phyloP scores from a whole-genome alignment of 2,888 invertebrate genomes.

The Alitta virens region DNA sequence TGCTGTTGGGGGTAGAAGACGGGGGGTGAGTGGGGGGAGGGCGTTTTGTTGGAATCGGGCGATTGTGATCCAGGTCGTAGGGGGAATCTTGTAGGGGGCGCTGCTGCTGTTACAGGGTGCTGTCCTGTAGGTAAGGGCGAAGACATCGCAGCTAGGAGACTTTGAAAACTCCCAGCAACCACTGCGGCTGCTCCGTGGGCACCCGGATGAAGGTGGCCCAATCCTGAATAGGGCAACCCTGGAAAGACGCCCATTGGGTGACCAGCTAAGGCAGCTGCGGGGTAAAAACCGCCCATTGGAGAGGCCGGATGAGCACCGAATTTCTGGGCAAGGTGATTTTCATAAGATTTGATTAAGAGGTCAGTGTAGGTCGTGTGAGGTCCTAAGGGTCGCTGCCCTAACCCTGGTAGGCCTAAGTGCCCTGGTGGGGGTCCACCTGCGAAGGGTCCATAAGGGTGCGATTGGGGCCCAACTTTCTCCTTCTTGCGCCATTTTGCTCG shows the following conservation, averaged over 20 bases:
- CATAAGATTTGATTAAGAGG: slow-evolving; percentile 47
- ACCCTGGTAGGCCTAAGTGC: neutral
- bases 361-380: slow-evolving; percentile 26
- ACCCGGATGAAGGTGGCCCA: slow-evolving; percentile 20
- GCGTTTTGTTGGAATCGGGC: neutral
- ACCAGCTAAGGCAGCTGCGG: neutral
- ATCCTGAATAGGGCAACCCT: neutral
- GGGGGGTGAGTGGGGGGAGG: slow-evolving; percentile 4
- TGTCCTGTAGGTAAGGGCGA: slow-evolving; percentile 29
- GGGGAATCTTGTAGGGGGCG: neutral
- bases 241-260: neutral
- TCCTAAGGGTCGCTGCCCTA: neutral
- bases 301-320: neutral
- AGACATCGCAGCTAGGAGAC: slow-evolving; percentile 45
- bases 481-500: slow-evolving; percentile 35
- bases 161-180: slow-evolving; percentile 42
- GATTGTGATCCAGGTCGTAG: neutral
- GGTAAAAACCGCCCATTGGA: neutral
- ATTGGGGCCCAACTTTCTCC: slow-evolving; percentile 28
- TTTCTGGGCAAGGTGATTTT: slow-evolving; percentile 33
- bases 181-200: slow-evolving; percentile 21
- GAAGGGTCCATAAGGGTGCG: slow-evolving; percentile 42
- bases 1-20: neutral
- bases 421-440: slow-evolving; percentile 9
- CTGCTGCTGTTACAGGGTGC: neutral